These are phyloP conservation scores for Cydia fagiglandana DNA, from an alignment of 1,140 invertebrate genomes.

Conservation along the genomic window DNA sequence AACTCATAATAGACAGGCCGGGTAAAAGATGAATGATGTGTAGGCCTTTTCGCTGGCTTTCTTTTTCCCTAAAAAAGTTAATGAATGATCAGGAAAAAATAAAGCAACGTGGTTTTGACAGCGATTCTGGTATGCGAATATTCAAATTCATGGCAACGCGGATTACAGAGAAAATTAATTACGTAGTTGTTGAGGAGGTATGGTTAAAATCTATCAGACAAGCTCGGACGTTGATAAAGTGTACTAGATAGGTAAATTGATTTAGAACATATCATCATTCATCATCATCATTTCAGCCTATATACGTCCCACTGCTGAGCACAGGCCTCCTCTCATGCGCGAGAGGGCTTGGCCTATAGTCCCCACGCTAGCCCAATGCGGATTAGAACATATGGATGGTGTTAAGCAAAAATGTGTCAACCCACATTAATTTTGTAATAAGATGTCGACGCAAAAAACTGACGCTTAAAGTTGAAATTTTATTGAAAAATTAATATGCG, in stretches of 20 bases:
- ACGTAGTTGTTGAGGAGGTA: conserved; percentile 17
- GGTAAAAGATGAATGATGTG: conserved; percentile 77
- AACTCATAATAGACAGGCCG: conserved; percentile 76
- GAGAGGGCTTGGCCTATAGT: too few species aligned
- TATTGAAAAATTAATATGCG: too few species aligned
- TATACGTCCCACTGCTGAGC: too few species aligned
- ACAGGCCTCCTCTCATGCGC: too few species aligned
- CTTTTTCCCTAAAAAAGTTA: conserved; percentile 57
- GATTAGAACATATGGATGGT: too few species aligned
- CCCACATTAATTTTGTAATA: too few species aligned
- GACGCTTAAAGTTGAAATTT: too few species aligned
- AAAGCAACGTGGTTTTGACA: conserved; percentile 47
- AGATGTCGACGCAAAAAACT: too few species aligned
- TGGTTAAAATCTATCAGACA: conserved; percentile 18
- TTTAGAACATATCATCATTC: too few species aligned
- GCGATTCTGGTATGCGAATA: conserved; percentile 17
- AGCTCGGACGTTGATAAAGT: conserved; percentile 33
- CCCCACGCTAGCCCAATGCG: too few species aligned
- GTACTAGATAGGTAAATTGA: conserved; percentile 44
- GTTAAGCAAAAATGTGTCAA: too few species aligned
- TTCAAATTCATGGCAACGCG: not conserved
- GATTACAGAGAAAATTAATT: conserved; percentile 24
- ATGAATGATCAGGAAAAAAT: conserved; percentile 47
- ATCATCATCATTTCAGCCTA: too few species aligned
- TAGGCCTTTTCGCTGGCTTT: conserved; percentile 65